Evolutionary conservation across 2,888 invertebrate genomes (phyloP).

Genomic region (Elysia crispata): DNA sequence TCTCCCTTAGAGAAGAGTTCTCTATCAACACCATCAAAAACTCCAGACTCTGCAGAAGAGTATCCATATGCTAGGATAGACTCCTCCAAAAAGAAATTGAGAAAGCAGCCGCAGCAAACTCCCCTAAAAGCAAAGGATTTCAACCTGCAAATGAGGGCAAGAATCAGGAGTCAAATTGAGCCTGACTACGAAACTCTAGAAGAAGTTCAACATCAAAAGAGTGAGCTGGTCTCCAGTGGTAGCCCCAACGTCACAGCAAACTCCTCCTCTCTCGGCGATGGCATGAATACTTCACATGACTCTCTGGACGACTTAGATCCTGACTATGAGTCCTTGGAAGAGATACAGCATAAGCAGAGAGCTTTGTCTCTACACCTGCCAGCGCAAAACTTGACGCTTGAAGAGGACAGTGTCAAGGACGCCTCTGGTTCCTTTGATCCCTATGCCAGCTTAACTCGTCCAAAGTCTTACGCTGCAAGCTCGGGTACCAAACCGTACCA

Average conservation of each 20-base stretch:
- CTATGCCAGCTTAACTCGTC: too few species aligned
- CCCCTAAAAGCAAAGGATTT: neutral
- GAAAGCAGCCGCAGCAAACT: slow-evolving; percentile 37
- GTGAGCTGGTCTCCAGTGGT: neutral
- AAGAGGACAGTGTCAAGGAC: too few species aligned
- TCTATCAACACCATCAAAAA: neutral
- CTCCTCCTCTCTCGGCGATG: too few species aligned
- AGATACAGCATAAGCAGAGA: slow-evolving; percentile 39
- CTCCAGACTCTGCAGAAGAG: slow-evolving; percentile 1
- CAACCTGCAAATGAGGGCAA: neutral
- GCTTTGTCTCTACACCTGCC: too few species aligned
- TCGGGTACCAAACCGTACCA: too few species aligned
- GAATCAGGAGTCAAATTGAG: slow-evolving; percentile 48
- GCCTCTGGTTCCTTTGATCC: too few species aligned
- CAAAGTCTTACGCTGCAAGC: too few species aligned
- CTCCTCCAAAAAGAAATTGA: slow-evolving; percentile 21
- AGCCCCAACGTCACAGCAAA: too few species aligned
- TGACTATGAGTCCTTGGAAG: slow-evolving; percentile 42
- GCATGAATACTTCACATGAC: too few species aligned
- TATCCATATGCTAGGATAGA: slow-evolving; percentile 43
- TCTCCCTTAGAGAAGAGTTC: neutral
- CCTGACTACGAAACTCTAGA: slow-evolving; percentile 64
- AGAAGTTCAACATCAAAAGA: slow-evolving; percentile 55
- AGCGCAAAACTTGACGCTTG: too few species aligned
- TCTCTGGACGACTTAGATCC: slow-evolving; percentile 22